A percentile compares a stretch with the other conserved stretches of the same genome.
These are phyloP conservation scores for Florisuga fusca DNA, from an alignment of 2,797 vertebrate species.

Conservation along the genomic window DNA sequence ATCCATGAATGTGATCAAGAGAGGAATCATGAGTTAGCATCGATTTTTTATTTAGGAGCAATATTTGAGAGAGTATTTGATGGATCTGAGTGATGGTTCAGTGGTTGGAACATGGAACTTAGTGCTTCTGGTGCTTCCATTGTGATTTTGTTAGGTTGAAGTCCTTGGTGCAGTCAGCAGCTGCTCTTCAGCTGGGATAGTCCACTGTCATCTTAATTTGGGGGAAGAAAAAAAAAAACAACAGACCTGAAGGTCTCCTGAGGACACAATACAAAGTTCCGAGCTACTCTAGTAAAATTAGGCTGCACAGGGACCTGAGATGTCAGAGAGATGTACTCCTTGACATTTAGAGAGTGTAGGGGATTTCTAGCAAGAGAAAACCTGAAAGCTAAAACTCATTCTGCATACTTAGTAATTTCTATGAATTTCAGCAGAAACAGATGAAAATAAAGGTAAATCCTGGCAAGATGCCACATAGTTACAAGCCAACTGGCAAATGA, in stretches of 20 bases:
- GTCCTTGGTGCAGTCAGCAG: background rate
- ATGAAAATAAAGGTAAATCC: conserved; percentile 30
- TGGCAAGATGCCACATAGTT: background rate
- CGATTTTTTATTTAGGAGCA: background rate
- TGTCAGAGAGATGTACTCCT: background rate
- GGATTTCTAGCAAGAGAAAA: background rate
- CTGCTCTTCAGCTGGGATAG: background rate
- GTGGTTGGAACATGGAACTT: background rate
- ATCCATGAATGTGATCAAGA: background rate
- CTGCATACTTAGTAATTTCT: background rate
- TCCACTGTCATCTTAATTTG: background rate
- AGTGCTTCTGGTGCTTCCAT: background rate
- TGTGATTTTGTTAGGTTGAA: background rate
- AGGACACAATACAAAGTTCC: background rate
- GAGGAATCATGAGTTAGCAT: background rate
- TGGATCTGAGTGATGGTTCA: background rate
- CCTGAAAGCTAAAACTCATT: conserved; percentile 14
- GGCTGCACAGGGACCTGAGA: background rate
- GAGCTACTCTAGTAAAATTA: background rate
- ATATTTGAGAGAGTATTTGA: background rate
- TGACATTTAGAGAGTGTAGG: background rate
- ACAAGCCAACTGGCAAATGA: conserved; percentile 24
- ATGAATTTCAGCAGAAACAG: conserved; percentile 16
- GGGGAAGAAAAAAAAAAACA: too few species aligned
- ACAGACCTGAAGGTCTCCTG: background rate